phyloP scores from a whole-genome alignment of 2,888 invertebrate species.

The Cerastoderma edule region DNA sequence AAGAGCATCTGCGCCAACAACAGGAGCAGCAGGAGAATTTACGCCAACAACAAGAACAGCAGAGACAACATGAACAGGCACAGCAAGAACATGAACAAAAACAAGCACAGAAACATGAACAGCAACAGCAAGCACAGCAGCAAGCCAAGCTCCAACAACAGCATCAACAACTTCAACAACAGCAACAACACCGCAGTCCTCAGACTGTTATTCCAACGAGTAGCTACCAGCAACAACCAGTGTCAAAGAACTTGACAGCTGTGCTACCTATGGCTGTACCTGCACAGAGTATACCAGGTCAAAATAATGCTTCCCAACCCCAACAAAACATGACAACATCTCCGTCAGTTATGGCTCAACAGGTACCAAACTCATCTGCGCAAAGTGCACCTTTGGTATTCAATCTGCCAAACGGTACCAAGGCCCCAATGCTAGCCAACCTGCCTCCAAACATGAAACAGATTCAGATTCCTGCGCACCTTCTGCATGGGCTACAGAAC shows the following conservation, averaged over 20 bases:
- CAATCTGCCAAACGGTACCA: slow-evolving; percentile 47
- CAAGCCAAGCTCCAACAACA: too few relatives aligned
- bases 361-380: slow-evolving; percentile 31
- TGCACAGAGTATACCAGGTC: slow-evolving; percentile 34
- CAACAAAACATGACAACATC: slow-evolving; percentile 36
- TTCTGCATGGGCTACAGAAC: slow-evolving; percentile 64
- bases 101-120: slow-evolving; percentile 17
- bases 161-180: slow-evolving; percentile 31
- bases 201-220: neutral
- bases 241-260: neutral
- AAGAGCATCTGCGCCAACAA: slow-evolving; percentile 15
- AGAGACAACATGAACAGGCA: slow-evolving; percentile 1
- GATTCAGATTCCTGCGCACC: slow-evolving; percentile 69
- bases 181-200: slow-evolving; percentile 35
- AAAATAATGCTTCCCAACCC: slow-evolving; percentile 24
- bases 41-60: neutral
- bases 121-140: slow-evolving; percentile 44
- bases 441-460: slow-evolving; percentile 60
- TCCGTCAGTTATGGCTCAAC: slow-evolving; percentile 37
- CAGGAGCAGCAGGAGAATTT: neutral
- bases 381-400: slow-evolving; percentile 54
- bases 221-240: slow-evolving; percentile 10
- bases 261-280: slow-evolving; percentile 38
- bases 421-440: slow-evolving; percentile 45
- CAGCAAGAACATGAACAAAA: slow-evolving; percentile 32